Conservation (phyloP, 2,888 invertebrate species). For the Tipula lateralis region DNA sequence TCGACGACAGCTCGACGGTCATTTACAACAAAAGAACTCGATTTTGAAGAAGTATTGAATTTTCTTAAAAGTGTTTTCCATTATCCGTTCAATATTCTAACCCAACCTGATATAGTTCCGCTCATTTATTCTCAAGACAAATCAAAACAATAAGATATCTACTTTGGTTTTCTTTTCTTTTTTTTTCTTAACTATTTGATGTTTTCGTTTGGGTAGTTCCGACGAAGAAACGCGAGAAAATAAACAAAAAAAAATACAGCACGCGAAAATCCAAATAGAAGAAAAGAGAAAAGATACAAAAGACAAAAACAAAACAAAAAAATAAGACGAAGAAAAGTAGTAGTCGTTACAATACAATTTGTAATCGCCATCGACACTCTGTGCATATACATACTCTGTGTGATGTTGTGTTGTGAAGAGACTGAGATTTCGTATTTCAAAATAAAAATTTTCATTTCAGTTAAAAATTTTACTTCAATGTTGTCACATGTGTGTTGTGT, state of each 20-base stretch:
- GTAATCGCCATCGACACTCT: not conserved
- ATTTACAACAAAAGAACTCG: too few species aligned
- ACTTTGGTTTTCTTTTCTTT: not conserved
- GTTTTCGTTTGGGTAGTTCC: not conserved
- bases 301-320: not conserved
- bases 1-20: too few species aligned
- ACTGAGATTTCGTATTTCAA: not conserved
- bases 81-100: not conserved
- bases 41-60: too few species aligned
- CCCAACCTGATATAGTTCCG: not conserved
- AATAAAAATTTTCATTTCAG: not conserved
- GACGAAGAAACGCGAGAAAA: not conserved
- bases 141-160: not conserved
- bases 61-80: too few species aligned
- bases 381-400: not conserved
- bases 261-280: not conserved
- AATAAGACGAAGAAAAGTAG: slow-evolving; percentile 5
- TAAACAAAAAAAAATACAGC: not conserved
- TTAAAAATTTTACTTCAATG: slow-evolving; percentile 2
- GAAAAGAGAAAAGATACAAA: slow-evolving; percentile 15
- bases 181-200: not conserved
- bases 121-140: not conserved
- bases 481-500: not conserved
- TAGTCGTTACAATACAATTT: not conserved
- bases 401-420: not conserved